Conservation (phyloP, 2,888 invertebrate genomes). For the Megastigmus dorsalis region DNA sequence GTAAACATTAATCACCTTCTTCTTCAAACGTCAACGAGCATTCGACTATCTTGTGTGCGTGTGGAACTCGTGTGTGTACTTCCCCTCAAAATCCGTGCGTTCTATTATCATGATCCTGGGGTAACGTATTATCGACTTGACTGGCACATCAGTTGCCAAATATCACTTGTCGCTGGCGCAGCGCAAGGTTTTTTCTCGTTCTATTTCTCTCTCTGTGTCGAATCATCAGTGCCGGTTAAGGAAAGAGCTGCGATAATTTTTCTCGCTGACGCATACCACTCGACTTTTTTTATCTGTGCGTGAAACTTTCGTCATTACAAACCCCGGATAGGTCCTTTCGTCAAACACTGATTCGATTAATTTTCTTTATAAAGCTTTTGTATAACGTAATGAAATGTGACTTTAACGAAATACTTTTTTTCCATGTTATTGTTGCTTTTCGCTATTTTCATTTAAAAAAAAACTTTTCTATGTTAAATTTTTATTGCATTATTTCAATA, state of each 20-base stretch:
- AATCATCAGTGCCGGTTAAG: slow-evolving; percentile 56
- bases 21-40: slow-evolving; percentile 48
- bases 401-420: too few relatives aligned
- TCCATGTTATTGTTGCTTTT: too few relatives aligned
- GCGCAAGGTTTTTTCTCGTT: background rate
- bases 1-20: slow-evolving; percentile 51
- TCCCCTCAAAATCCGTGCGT: slow-evolving; percentile 14
- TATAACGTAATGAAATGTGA: too few relatives aligned
- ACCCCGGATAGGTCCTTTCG: background rate
- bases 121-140: slow-evolving; percentile 38
- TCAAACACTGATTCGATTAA: too few relatives aligned
- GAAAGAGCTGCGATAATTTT: slow-evolving; percentile 51
- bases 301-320: slow-evolving; percentile 2
- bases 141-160: slow-evolving; percentile 28
- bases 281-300: slow-evolving; percentile 4
- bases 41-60: slow-evolving; percentile 41
- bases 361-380: too few relatives aligned
- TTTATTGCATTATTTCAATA: background rate
- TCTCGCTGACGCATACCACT: slow-evolving; percentile 10
- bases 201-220: slow-evolving; percentile 18
- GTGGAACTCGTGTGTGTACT: slow-evolving; percentile 11
- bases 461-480: background rate
- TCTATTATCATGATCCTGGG: slow-evolving; percentile 47
- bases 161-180: background rate
- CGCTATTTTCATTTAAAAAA: too few relatives aligned